Percentiles rank a stretch among this genome's conserved stretches.
These are phyloP conservation scores for Bucorvus abyssinicus DNA, from an alignment of 2,797 vertebrate species.

Conservation along the genomic window DNA sequence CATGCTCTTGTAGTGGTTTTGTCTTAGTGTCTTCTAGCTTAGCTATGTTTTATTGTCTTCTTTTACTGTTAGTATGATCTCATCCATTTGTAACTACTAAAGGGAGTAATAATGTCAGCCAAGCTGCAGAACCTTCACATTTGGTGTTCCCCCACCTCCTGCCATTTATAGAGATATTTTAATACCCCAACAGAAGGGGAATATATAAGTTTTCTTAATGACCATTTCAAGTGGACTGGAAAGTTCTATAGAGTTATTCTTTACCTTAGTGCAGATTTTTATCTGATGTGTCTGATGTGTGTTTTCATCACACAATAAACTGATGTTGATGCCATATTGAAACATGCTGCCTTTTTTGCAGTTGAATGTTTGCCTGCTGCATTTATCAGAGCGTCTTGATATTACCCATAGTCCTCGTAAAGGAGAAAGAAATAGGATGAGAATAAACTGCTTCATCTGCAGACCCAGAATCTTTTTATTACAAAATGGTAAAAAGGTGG, in stretches of 20 bases:
- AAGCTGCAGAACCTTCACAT: background rate
- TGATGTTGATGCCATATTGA: background rate
- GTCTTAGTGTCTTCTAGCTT: background rate
- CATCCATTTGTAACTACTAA: background rate
- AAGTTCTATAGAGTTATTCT: background rate
- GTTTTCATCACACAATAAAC: background rate
- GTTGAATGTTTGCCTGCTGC: background rate
- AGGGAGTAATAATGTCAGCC: background rate
- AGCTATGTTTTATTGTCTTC: background rate
- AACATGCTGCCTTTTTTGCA: background rate
- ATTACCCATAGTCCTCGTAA: background rate
- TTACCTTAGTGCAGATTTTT: background rate
- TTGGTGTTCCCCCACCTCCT: fast-evolving
- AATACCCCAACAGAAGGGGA: background rate
- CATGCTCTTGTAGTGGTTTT: background rate
- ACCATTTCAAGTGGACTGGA: background rate
- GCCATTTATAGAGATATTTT: background rate
- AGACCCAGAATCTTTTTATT: background rate
- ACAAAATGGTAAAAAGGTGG: background rate
- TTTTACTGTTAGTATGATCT: background rate
- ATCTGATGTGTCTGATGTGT: too few relatives aligned
- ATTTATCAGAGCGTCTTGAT: background rate
- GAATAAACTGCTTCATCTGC: background rate
- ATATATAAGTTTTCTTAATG: background rate
- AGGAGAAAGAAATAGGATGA: background rate